phyloP scores from a whole-genome alignment of 2,797 vertebrate species.

The Cryptoprocta ferox region DNA sequence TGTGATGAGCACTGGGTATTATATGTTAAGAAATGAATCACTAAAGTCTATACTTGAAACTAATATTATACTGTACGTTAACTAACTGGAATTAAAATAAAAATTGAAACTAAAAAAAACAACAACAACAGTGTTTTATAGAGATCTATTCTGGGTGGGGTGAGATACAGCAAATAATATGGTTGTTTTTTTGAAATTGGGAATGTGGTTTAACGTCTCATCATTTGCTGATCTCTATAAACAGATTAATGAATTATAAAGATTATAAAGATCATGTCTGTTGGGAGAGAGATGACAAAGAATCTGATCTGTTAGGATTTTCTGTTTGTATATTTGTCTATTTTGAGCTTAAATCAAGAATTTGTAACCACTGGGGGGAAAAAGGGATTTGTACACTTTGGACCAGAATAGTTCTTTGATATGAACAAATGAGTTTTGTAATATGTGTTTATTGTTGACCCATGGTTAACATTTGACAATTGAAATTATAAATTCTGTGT shows the following conservation, averaged over 20 bases:
- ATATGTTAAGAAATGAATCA: neutral
- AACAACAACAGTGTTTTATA: neutral
- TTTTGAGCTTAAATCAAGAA: neutral
- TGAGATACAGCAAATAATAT: neutral
- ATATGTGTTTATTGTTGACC: neutral
- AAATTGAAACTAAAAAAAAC: too few species aligned
- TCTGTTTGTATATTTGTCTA: neutral
- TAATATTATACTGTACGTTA: too few species aligned
- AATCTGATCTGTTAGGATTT: neutral
- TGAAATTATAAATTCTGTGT: neutral
- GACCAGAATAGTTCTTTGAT: neutral
- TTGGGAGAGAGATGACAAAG: neutral
- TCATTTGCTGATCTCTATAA: neutral
- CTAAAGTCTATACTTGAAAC: neutral
- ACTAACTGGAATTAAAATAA: too few species aligned
- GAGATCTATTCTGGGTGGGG: neutral
- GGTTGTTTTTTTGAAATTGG: neutral
- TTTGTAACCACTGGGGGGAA: neutral
- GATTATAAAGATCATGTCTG: neutral
- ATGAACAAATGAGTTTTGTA: neutral
- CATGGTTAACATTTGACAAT: neutral
- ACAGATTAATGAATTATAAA: neutral
- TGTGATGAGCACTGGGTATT: neutral
- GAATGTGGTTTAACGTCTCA: neutral
- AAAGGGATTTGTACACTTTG: neutral